Percentiles rank a stretch among this genome's conserved stretches.
Evolutionary conservation across 2,888 invertebrate genomes (phyloP).

Genomic region (Leucania comma): DNA sequence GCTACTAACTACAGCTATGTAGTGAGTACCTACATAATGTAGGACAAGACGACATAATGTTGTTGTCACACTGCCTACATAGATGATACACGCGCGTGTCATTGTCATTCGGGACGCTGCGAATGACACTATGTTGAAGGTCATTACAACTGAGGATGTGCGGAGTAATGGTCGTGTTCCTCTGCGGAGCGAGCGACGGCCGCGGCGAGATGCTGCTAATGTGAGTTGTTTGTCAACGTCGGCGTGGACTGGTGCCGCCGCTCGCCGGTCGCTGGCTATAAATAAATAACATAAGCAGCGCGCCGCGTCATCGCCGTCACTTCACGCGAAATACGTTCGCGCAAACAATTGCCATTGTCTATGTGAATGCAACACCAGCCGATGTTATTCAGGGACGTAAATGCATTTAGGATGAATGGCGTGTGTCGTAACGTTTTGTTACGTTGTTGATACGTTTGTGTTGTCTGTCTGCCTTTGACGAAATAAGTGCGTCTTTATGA

Average conservation of each 20-base stretch:
- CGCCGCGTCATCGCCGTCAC: conserved; percentile 71
- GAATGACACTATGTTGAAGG: conserved; percentile 72
- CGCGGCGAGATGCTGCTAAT: conserved; percentile 72
- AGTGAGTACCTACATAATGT: conserved; percentile 9
- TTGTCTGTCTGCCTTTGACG: conserved; percentile 27
- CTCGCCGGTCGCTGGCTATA: conserved; percentile 77
- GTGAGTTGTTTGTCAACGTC: conserved; percentile 87
- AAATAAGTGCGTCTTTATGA: conserved; percentile 26
- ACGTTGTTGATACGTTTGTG: conserved; percentile 51
- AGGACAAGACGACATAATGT: conserved; percentile 27
- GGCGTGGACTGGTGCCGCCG: conserved; percentile 72
- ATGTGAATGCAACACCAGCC: conserved; percentile 70
- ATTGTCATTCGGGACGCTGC: conserved; percentile 65
- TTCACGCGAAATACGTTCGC: conserved; percentile 68
- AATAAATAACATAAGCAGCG: conserved; percentile 80
- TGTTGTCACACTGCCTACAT: conserved; percentile 36
- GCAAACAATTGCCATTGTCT: conserved; percentile 77
- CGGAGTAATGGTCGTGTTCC: conserved; percentile 77
- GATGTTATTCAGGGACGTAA: conserved; percentile 71
- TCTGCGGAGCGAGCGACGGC: conserved; percentile 64
- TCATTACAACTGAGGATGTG: conserved; percentile 73
- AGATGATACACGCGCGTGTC: conserved; percentile 58
- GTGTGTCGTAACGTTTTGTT: conserved; percentile 64
- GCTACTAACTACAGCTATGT: neutral
- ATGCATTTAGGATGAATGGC: conserved; percentile 74